Evolutionary conservation across 2,113 vertebrate species (phyloP), one percentile per base, ranked within the genome.

Genomic region (Maccullochella peelii): DNA sequence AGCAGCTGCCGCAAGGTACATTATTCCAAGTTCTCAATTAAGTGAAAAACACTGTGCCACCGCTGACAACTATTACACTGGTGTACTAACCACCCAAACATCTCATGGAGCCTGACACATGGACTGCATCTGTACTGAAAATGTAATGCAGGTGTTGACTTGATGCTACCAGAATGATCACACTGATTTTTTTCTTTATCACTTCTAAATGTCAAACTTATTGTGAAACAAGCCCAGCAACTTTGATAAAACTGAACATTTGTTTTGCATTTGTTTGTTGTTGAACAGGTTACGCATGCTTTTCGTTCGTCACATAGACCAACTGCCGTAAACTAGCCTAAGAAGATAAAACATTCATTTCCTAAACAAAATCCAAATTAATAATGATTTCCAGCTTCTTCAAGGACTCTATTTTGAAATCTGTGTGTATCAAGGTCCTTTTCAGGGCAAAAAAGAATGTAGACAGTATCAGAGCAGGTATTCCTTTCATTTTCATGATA

Each of bases 251-350:
- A 57, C 21, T 38, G 38, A 73, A 74, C 78, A 70, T 75, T 42
- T 69, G 36, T 47, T 38, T 57, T 33, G 33, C 62, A 77, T 84
- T 73, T 89, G 82, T 86, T 79, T 89, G 86, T 67, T 83, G 76
- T 49, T 77, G 62, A 89, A 86, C 91, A 86, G 88, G 90, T 91
- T 85, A 73, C 38, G n/a, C 59, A 2, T 71, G 59, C 36, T 15
- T 68, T 73, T 81, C 58, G 27, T 80, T 73, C 68, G 27, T 63
- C 86, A 86, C 57, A 49, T 71, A 68, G 42, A 55, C 42, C 52
- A 89, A 88, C 50, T 72, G 73, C 40, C 20, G 18, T 40, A 58
- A 71, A 75, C 23, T 58, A 36, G 38, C 55, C 30, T 21, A 63
- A 61, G 18, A 67, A 59, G n/a, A 58, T 38, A 59, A 88, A 85